phyloP scores from a whole-genome alignment of 53 echinoderm and acorn worm genomes.

The Zoroaster sp. region DNA sequence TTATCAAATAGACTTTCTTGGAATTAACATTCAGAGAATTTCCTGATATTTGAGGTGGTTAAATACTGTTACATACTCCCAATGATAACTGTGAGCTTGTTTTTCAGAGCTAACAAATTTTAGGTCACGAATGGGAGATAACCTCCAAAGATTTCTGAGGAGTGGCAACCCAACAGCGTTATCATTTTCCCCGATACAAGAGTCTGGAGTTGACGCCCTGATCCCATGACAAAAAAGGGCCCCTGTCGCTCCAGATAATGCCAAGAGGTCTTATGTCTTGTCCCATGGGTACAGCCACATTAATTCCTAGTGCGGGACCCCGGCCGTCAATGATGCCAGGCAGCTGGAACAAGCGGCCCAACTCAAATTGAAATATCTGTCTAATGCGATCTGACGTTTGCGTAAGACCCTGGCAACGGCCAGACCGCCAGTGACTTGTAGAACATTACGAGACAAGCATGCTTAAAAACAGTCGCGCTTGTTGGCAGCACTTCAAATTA shows the following conservation, averaged over 20 bases:
- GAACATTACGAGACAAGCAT: not conserved
- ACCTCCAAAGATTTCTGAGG: too few relatives aligned
- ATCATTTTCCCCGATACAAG: not conserved
- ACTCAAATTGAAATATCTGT: not conserved
- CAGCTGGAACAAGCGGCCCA: not conserved
- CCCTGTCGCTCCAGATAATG: slow-evolving; percentile 25
- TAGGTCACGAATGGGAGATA: too few relatives aligned
- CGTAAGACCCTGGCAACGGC: not conserved
- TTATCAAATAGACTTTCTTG: too few relatives aligned
- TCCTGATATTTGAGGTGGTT: too few relatives aligned
- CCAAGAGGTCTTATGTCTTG: not conserved
- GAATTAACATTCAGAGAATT: too few relatives aligned
- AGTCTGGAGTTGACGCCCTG: slow-evolving; percentile 32
- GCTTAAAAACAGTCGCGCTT: not conserved
- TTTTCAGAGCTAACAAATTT: too few relatives aligned
- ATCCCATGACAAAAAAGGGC: not conserved
- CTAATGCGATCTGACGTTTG: not conserved
- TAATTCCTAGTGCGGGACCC: not conserved
- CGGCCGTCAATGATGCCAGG: not conserved
- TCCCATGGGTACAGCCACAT: not conserved
- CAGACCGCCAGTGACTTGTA: not conserved
- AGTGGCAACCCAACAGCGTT: slow-evolving; percentile 4
- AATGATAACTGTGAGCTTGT: too few relatives aligned
- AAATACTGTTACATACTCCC: too few relatives aligned
- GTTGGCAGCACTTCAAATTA: not conserved